Evolutionary conservation across 2,113 vertebrate genomes (phyloP).

Genomic region (Hypomesus transpacificus): DNA sequence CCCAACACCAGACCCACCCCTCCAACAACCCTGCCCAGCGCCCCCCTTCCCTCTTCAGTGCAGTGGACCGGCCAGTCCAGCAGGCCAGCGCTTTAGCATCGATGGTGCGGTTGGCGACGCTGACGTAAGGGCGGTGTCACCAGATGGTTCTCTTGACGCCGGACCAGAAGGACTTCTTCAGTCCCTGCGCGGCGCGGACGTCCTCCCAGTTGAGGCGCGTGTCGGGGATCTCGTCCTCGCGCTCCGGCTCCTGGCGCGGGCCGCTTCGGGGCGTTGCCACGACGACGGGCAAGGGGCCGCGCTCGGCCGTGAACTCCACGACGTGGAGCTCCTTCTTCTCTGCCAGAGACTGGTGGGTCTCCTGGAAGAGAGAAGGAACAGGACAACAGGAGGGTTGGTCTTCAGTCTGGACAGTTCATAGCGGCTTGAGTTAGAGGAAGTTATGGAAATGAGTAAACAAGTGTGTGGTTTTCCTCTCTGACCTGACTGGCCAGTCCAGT

Average conservation of each 20-base stretch:
- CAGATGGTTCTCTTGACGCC: constrained; percentile 74
- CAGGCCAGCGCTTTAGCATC: background rate
- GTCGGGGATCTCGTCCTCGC: constrained; percentile 74
- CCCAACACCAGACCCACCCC: too few species aligned
- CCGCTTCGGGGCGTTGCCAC: constrained; percentile 75
- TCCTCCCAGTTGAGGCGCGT: constrained; percentile 84
- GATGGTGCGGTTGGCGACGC: too few species aligned
- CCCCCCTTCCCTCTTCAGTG: too few species aligned
- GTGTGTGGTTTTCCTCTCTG: constrained; percentile 14
- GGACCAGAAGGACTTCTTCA: constrained; percentile 77
- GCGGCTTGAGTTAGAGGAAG: background rate
- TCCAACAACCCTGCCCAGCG: too few species aligned
- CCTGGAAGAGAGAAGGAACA: constrained; percentile 55
- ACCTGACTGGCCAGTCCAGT: constrained; percentile 83
- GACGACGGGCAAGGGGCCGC: constrained; percentile 80
- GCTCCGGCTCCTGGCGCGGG: constrained; percentile 65
- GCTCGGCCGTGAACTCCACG: constrained; percentile 83
- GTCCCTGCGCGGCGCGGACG: constrained; percentile 75
- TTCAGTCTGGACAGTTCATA: background rate
- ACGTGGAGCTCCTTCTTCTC: constrained; percentile 84
- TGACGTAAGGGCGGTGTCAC: constrained; percentile 40
- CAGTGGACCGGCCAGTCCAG: background rate
- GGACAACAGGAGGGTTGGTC: background rate
- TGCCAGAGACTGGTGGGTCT: constrained; percentile 83
- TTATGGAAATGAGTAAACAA: background rate